These are phyloP conservation scores for Colletes latitarsis DNA, from an alignment of 1,140 invertebrate species.

Conservation along the genomic window DNA sequence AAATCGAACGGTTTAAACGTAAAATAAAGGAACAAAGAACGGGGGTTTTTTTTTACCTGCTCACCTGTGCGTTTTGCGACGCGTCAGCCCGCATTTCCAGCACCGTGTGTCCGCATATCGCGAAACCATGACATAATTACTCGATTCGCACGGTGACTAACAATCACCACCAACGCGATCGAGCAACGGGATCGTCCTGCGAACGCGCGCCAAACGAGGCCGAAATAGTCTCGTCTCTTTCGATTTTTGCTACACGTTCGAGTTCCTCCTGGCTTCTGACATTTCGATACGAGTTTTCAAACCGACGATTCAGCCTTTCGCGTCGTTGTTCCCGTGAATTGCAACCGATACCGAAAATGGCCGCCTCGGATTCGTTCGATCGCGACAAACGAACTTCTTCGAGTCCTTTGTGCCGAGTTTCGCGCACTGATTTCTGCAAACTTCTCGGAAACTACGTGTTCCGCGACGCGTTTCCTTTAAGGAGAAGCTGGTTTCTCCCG, in stretches of 20 bases:
- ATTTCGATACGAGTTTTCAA: background rate
- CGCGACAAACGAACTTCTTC: background rate
- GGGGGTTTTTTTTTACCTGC: background rate
- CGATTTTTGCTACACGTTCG: too few relatives aligned
- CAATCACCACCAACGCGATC: background rate
- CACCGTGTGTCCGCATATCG: background rate
- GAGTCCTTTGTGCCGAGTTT: background rate
- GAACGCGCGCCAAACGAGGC: background rate
- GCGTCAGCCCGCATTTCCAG: slow-evolving; percentile 19
- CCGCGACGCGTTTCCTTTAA: too few relatives aligned
- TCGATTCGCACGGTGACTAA: background rate
- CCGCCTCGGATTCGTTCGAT: too few relatives aligned
- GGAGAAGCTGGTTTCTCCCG: too few relatives aligned
- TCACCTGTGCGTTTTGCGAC: background rate
- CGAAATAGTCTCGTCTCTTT: background rate
- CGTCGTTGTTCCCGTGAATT: background rate
- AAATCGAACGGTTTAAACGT: background rate
- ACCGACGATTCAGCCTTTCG: too few relatives aligned
- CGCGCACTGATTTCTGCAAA: too few relatives aligned
- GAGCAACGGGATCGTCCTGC: background rate
- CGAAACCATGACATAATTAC: slow-evolving; percentile 42
- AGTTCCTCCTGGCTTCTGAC: too few relatives aligned
- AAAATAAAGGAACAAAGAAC: background rate
- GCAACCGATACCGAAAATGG: background rate
- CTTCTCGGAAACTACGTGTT: too few relatives aligned